Conservation (phyloP, 2,888 invertebrate species). For the Marronus borbonicus region DNA sequence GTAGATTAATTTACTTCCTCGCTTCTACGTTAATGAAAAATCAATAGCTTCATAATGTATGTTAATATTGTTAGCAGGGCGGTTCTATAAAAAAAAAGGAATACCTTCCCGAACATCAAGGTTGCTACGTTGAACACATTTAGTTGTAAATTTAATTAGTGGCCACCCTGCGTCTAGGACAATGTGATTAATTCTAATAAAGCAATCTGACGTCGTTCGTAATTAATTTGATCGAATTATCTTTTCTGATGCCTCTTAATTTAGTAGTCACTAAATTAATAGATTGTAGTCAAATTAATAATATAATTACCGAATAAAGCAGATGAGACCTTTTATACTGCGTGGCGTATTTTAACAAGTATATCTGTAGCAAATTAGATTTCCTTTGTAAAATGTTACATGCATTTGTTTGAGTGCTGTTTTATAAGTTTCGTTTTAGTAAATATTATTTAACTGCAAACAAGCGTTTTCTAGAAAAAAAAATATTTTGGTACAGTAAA, state of each 20-base stretch:
- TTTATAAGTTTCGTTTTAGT: too few species aligned
- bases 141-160: conserved; percentile 44
- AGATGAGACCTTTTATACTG: not conserved
- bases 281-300: conserved; percentile 13
- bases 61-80: conserved; percentile 5
- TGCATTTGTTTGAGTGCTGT: too few species aligned
- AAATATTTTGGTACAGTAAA: too few species aligned
- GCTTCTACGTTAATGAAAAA: not conserved
- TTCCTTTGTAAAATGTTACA: too few species aligned
- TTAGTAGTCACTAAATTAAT: conserved; percentile 38
- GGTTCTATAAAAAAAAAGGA: conserved; percentile 17
- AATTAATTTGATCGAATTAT: conserved; percentile 50
- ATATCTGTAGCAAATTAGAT: not conserved
- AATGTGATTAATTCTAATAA: conserved; percentile 51
- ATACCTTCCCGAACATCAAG: not conserved
- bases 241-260: conserved; percentile 10
- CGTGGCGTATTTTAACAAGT: not conserved
- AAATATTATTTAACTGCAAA: too few species aligned
- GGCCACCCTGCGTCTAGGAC: conserved; percentile 31
- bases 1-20: too few species aligned
- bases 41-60: conserved; percentile 34
- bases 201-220: conserved; percentile 48
- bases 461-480: too few species aligned
- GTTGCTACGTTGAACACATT: conserved; percentile 12
- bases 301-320: conserved; percentile 6